Base-by-base conservation (phyloP, 2,888 invertebrate genomes). In the Thera britannica region DNA sequence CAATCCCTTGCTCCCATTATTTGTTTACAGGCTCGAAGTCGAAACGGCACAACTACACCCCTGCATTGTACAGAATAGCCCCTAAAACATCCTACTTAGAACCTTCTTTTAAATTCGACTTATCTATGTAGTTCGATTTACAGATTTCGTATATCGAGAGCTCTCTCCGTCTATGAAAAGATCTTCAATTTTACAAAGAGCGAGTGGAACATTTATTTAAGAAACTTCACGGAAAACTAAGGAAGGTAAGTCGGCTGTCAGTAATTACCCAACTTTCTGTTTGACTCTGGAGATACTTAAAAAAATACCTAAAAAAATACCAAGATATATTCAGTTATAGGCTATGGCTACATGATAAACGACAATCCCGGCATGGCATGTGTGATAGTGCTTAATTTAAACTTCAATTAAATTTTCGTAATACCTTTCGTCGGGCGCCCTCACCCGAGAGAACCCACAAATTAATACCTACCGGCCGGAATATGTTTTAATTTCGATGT, bases 321-420 rank as follows among this genome's bases (percentile, higher is more conserved):
- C 11, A 36, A 36, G 35, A 58, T 51, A 2, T 41, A 12, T 12
- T 41, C 6, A n/a, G 38, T 1, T 58, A 54, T 71, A 52, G 52
- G 34, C 34, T 34, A 2, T 23, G 74, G 74, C 74, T 72, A 78
- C 75, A 73, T 76, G 68, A 41, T 66, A 56, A 66, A 74, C 72
- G 72, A 74, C 72, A 77, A 79, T 71, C 83, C 56, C 36, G 12
- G 62, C 34, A 63, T 85, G 85, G 79, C 83, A 82, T 81, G 77
- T 85, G 82, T 82, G 86, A 89, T 88, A 88, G 87, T 88, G 84
- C 83, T 88, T 90, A 88, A 90, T 92, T 9, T 89, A 89, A 90
- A 90, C 87, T 90, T 90, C 90, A 91, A 91, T 91, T 91, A 91
- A 90, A 90, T 90, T 89, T 88, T 82, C 87, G 86, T 89, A 88